Base-by-base conservation (phyloP, 2,113 vertebrate genomes). In the Craseonycteris thonglongyai region DNA sequence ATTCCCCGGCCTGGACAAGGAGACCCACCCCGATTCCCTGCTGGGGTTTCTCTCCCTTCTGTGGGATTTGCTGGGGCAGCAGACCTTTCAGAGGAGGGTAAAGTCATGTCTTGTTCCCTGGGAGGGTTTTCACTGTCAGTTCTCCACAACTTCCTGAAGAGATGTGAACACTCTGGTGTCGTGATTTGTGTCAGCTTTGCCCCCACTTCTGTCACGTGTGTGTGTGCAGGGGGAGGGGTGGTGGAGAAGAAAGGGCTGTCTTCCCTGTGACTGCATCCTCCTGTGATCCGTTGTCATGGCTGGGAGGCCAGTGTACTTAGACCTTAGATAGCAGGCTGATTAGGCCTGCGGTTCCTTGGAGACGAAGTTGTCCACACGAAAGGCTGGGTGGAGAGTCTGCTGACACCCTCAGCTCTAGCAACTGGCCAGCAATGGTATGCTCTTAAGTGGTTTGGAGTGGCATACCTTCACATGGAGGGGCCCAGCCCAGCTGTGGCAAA, bases 401-500 rank as follows among this genome's bases (percentile, higher is more conserved):
- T 51, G 87, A 66, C 33, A n/a, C 28, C 51, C 63, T 81, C 40
- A 82, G 80, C 19, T 80, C 51, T n/a, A 54, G 84, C 79, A 78
- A 79, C 35, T 42, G 54, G 56, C 47, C 47, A 76, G 90, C 81
- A 96, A 63, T 92, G 86, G 79, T 33, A 63, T 49, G 40, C 51
- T 90, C 33, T 51, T 33, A 38, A 94, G 47, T 54, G 49, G 33
- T 96, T 71, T 92, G 85, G 88, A 74, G 47, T n/a, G 61, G 14
- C 28, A 33, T 76, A 91, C 95, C 95, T 96, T 93, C 93, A 96
- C 95, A 93, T 95, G 93, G 95, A 91, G 80, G 88, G 19, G 88
- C 72, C 92, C 66, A 19, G 5, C 69, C 84, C 51, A 24, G 56
- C 26, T 75, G 84, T 75, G 95, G 75, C 42, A 4, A 88, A 58